phyloP scores from a whole-genome alignment of 2,888 invertebrate species.

The Elegia similella region DNA sequence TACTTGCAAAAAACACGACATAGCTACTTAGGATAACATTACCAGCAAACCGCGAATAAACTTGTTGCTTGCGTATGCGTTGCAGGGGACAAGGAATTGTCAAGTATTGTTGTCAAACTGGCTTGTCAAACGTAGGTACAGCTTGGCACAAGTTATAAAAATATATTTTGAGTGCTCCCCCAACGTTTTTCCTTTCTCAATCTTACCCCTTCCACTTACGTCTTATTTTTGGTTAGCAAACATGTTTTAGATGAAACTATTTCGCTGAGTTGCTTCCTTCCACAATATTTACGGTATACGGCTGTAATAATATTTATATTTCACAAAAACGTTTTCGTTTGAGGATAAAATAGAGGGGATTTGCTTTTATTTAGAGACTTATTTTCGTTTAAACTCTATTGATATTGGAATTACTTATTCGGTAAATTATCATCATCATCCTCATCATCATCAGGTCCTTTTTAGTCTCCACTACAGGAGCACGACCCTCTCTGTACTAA shows the following conservation, averaged over 20 bases:
- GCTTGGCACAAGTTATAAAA: conserved; percentile 13
- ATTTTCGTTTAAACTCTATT: neutral
- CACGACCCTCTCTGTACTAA: too few species aligned
- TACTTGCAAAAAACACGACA: too few species aligned
- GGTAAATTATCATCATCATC: too few species aligned
- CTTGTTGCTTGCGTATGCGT: conserved; percentile 16
- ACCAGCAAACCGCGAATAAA: conserved; percentile 14
- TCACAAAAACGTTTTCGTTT: conserved; percentile 10
- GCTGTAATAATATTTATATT: conserved; percentile 17
- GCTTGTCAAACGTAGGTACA: too few species aligned
- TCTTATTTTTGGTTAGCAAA: neutral
- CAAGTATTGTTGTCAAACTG: conserved; percentile 17
- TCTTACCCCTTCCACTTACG: neutral
- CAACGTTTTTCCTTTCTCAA: neutral
- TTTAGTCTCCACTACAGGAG: too few species aligned
- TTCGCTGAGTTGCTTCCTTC: conserved; percentile 17
- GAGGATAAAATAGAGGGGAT: conserved; percentile 4
- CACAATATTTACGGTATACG: conserved; percentile 24
- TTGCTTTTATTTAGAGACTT: neutral
- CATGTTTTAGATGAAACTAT: conserved; percentile 21
- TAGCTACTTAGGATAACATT: neutral
- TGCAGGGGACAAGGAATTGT: conserved; percentile 15
- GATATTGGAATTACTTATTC: neutral
- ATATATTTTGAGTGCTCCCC: conserved; percentile 6
- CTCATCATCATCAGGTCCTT: too few species aligned